Evolutionary conservation across 2,113 vertebrate genomes (phyloP), one percentile per base, ranked within the genome.

Genomic region (Antechinus stuartii): DNA sequence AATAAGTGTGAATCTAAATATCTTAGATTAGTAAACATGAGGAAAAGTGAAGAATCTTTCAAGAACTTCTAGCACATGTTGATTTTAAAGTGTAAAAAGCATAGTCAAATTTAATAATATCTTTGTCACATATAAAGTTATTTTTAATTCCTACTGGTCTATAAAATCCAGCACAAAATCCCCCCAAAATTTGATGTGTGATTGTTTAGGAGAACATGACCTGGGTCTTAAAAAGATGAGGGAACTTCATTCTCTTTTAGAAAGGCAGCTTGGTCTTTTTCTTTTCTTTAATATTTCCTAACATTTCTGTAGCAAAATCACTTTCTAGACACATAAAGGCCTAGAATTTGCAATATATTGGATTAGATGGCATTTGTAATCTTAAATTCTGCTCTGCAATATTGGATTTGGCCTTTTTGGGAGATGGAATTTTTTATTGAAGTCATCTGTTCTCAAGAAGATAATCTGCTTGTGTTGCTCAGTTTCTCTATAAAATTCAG

Each of bases 1-100:
- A 96, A 97, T 94, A 95, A 7, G 42, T 90, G 91, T n/a, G n/a
- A 95, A 95, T 97, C 35, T n/a, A 92, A 97, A 94, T 91, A 91
- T 61, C 30, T 91, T 93, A 95, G 47, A n/a, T 57, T 89, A 90
- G 89, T 96, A 91, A 94, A 90, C 49, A 54, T 24, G 16, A 90
- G 55, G 46, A 91, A 95, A 90, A 30, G 0, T 8, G 93, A 8
- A 3, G 92, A 55, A 89, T 56, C n/a, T 92, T 91, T 26, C 8
- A 57, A 30, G 46, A 54, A 0, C 47, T 53, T 61, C 2, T 8
- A 84, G 30, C 0, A 0, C 27, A 91, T 94, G 25, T 92, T 19
- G 22, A 91, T 92, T 57, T 0, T 90, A 56, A 2, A 54, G 10
- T 54, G 0, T 57, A 49, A 16, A 76, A 25, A 54, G 57, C 46